phyloP scores from a whole-genome alignment of 2,113 vertebrate genomes.

The Nothocercus nigrocapillus region DNA sequence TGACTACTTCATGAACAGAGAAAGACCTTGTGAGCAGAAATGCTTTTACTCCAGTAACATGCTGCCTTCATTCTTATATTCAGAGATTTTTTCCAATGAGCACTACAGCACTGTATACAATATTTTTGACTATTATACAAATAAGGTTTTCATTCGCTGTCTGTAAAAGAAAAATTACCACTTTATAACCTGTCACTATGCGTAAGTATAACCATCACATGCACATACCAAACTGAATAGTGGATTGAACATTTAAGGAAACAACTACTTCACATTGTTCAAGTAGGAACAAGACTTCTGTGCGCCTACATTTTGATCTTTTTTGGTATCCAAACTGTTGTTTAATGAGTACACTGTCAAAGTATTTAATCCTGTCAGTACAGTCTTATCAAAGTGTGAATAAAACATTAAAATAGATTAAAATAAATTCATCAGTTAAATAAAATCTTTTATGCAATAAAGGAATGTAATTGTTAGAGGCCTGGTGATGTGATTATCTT shows the following conservation, averaged over 20 bases:
- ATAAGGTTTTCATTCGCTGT: background rate
- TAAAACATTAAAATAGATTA: slow-evolving; percentile 38
- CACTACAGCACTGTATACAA: background rate
- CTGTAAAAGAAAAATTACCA: background rate
- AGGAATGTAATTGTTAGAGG: slow-evolving; percentile 26
- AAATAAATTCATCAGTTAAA: slow-evolving; percentile 54
- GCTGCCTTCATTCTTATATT: background rate
- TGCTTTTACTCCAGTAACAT: background rate
- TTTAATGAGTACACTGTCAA: slow-evolving; percentile 51
- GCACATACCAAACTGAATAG: background rate
- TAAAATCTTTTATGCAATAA: slow-evolving; percentile 23
- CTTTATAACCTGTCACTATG: background rate
- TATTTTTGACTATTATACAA: background rate
- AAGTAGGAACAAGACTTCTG: slow-evolving; percentile 22
- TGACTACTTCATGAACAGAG: background rate
- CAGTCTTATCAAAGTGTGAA: slow-evolving; percentile 53
- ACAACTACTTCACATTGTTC: background rate
- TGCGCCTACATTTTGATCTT: slow-evolving; percentile 65
- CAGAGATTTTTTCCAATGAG: background rate
- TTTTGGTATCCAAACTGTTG: slow-evolving; percentile 38
- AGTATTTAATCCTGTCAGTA: slow-evolving; percentile 22
- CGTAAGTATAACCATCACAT: background rate
- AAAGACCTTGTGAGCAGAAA: background rate
- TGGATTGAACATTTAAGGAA: background rate
- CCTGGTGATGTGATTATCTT: slow-evolving; percentile 57